These are phyloP conservation scores for Resseliella maxima DNA, from an alignment of 2,888 invertebrate species.

Conservation along the genomic window DNA sequence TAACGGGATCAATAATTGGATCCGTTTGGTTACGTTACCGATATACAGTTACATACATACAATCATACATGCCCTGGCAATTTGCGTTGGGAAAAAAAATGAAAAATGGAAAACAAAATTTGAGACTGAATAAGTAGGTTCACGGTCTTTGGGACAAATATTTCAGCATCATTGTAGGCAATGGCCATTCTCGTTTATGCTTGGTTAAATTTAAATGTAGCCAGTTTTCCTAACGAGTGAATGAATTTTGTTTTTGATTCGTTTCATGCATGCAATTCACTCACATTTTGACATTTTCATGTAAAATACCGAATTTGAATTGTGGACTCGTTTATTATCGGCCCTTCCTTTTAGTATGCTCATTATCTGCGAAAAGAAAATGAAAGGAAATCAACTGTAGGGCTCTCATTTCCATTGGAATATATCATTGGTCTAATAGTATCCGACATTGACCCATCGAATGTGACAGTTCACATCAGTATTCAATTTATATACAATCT, in stretches of 20 bases:
- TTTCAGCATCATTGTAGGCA: too few relatives aligned
- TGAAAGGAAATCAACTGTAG: neutral
- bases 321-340: neutral
- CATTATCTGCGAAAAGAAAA: neutral
- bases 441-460: neutral
- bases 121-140: too few relatives aligned
- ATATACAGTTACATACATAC: too few relatives aligned
- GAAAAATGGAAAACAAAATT: too few relatives aligned
- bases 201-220: neutral
- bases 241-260: neutral
- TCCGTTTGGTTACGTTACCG: too few relatives aligned
- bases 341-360: neutral
- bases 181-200: too few relatives aligned
- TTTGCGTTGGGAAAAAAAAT: too few relatives aligned
- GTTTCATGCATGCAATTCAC: neutral
- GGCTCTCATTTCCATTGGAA: neutral
- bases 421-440: neutral
- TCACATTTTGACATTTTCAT: neutral
- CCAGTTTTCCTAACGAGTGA: neutral
- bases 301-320: neutral
- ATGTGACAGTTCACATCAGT: neutral
- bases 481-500: constrained; percentile 16
- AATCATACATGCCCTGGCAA: too few relatives aligned
- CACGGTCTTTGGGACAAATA: too few relatives aligned
- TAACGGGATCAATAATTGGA: too few relatives aligned